Conservation (phyloP, 1,140 invertebrate species). For the Triops longicaudatus region DNA sequence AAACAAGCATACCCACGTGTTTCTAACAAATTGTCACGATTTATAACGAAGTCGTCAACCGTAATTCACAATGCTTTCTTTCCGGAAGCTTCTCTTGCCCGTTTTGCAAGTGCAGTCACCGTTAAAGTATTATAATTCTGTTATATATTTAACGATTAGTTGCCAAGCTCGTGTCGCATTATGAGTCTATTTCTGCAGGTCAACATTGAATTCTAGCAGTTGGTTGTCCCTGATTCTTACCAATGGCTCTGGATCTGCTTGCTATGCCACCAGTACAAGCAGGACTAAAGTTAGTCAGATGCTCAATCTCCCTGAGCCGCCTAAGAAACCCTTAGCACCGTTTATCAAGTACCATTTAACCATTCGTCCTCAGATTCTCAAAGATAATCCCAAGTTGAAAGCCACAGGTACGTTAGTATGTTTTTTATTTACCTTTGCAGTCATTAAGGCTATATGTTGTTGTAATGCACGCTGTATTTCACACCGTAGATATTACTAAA, state of each 20-base stretch:
- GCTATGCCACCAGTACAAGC: neutral
- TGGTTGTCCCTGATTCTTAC: neutral
- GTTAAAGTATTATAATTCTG: too few species aligned
- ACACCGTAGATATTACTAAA: neutral
- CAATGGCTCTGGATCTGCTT: neutral
- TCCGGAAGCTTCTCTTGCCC: too few species aligned
- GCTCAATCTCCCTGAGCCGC: slow-evolving; percentile 10
- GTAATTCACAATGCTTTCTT: too few species aligned
- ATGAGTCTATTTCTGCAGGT: neutral
- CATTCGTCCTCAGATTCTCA: neutral
- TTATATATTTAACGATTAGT: too few species aligned
- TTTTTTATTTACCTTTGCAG: neutral
- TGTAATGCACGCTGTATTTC: neutral
- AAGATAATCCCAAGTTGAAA: slow-evolving; percentile 22
- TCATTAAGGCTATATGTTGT: neutral
- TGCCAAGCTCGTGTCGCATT: too few species aligned
- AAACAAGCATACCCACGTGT: too few species aligned
- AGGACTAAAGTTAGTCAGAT: neutral
- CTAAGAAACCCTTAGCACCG: neutral
- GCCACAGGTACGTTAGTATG: neutral
- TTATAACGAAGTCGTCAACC: too few species aligned
- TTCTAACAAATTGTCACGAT: too few species aligned
- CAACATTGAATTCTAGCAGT: neutral
- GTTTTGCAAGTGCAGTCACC: too few species aligned
- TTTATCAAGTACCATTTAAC: slow-evolving; percentile 15